Percentiles rank a stretch among this genome's conserved stretches.
Conservation (phyloP, 2,888 invertebrate genomes). For the Elegia similella region DNA sequence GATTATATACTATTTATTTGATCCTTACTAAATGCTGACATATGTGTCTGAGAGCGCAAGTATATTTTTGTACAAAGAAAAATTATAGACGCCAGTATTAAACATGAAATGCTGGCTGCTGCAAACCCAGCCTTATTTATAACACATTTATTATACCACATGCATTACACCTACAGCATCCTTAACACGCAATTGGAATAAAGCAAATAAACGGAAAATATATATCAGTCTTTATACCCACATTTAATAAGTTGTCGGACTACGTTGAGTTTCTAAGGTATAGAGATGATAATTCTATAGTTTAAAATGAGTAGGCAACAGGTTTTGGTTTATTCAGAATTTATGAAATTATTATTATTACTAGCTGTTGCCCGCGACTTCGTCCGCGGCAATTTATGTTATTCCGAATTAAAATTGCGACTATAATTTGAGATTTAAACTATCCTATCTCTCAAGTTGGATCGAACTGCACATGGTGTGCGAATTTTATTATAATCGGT, state of each 20-base stretch:
- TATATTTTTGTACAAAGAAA: neutral
- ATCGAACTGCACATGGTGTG: too few species aligned
- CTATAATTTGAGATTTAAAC: too few species aligned
- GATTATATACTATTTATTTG: neutral
- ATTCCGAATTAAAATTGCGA: too few species aligned
- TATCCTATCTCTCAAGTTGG: too few species aligned
- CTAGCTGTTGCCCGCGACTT: too few species aligned
- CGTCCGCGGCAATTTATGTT: too few species aligned
- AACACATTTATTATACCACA: conserved; percentile 6
- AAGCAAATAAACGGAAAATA: conserved; percentile 63
- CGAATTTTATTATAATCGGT: too few species aligned
- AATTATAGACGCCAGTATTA: neutral
- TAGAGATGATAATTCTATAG: neutral
- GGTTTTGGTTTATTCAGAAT: too few species aligned
- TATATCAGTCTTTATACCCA: conserved; percentile 77
- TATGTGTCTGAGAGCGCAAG: neutral
- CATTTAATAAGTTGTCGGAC: conserved; percentile 76
- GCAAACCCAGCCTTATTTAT: conserved; percentile 4
- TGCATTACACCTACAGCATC: conserved; percentile 9
- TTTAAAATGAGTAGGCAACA: neutral
- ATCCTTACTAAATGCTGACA: neutral
- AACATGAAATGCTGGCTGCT: neutral
- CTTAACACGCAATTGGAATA: conserved; percentile 38
- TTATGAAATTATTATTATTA: too few species aligned
- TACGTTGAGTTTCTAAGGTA: conserved; percentile 14